Base-by-base conservation (phyloP, 2,113 vertebrate genomes). In the Lophochroa leadbeateri region DNA sequence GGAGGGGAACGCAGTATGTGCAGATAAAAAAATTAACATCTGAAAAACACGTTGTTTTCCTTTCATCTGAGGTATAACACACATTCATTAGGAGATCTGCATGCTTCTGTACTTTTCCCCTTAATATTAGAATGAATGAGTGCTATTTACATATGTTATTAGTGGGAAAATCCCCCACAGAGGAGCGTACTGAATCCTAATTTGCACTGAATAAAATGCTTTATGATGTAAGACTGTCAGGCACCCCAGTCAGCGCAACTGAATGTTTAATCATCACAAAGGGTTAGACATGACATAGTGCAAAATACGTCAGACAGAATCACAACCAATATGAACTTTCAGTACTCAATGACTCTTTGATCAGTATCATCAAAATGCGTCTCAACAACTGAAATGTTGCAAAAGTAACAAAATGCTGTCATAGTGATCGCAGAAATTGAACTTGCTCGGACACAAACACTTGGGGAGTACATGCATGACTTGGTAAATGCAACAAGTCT, bases 91-190 rank as follows among this genome's bases (percentile, higher is more conserved):
- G 81, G 80, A 97, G 92, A 94, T 93, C 92, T 89, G 88, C 96
- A 95, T 92, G 96, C 92, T 91, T 92, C 92, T 96, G 81, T 94
- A 96, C 96, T 74, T 91, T 94, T 93, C 41, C 88, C 80, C 88
- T 82, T 88, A 94, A 96, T 95, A 96, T 96, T 87, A 94, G 95
- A 95, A 86, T 96, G 95, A 93, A 94, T 82, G 86, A 90, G 69
- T 92, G 78, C 70, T 95, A 96, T 96, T 97, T 96, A 94, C 94
- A 96, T 96, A 96, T 94, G 92, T 96, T 96, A 95, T 95, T 96
- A 96, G 94, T 76, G 92, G 92, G 92, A 96, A 96, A 96, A 97
- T 96, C 96, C 94, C 94, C 95, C 78, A 91, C 95, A 96, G 95
- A 96, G 95, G 70, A 92, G 78, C 11, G 0, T 49, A 82, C 89